A percentile compares a stretch with the other conserved stretches of the same genome.
phyloP scores from a whole-genome alignment of 1,140 invertebrate species.

The Dreissena polymorpha region DNA sequence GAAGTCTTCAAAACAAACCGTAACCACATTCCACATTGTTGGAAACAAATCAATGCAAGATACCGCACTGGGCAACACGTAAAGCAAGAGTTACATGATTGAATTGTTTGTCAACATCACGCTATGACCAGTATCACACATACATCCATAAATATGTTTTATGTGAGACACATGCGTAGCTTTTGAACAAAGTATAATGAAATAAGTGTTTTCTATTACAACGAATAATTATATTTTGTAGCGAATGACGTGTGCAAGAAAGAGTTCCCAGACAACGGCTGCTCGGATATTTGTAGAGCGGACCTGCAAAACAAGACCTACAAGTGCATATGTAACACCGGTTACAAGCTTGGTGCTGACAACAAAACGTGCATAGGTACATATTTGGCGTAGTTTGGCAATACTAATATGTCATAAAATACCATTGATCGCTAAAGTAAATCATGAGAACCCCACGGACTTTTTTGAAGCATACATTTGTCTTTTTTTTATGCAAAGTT shows the following conservation, averaged over 20 bases:
- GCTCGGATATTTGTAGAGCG: slow-evolving; percentile 2
- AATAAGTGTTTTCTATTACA: too few species aligned
- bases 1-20: not conserved
- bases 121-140: not conserved
- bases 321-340: not conserved
- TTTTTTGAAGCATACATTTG: not conserved
- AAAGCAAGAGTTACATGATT: not conserved
- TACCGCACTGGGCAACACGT: not conserved
- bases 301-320: not conserved
- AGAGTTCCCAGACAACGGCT: not conserved
- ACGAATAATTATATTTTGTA: not conserved
- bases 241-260: slow-evolving; percentile 6
- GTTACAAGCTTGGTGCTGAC: slow-evolving; percentile 9
- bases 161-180: not conserved
- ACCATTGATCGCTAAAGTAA: not conserved
- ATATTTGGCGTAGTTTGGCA: not conserved
- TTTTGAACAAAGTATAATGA: not conserved
- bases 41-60: not conserved
- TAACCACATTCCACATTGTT: not conserved
- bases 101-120: not conserved
- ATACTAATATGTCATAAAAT: not conserved
- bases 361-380: slow-evolving; percentile 29
- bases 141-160: not conserved
- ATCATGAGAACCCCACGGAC: too few species aligned
- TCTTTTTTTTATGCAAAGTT: not conserved